phyloP scores from a whole-genome alignment of 1,140 invertebrate species.

The Hylaeus anthracinus region DNA sequence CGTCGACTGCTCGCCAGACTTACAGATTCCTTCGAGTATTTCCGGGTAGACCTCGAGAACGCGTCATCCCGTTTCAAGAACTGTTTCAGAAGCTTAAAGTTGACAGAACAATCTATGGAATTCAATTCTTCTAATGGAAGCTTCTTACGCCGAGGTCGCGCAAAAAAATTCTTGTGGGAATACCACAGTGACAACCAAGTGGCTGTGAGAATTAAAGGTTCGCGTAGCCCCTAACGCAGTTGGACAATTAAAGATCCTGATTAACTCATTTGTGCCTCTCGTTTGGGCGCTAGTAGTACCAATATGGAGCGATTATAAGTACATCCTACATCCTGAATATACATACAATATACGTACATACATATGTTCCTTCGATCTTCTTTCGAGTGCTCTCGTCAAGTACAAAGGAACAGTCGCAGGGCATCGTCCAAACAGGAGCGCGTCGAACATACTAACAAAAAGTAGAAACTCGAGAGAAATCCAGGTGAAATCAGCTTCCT shows the following conservation, averaged over 20 bases:
- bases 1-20: neutral
- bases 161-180: neutral
- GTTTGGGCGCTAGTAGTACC: slow-evolving; percentile 47
- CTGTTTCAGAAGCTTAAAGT: fast-evolving
- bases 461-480: slow-evolving; percentile 36
- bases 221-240: neutral
- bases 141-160: neutral
- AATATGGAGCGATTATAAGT: slow-evolving; percentile 23
- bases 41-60: slow-evolving; percentile 22
- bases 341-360: too few species aligned
- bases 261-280: slow-evolving; percentile 34
- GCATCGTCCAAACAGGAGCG: too few species aligned
- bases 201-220: neutral
- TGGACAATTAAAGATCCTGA: slow-evolving; percentile 28
- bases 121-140: neutral
- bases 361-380: too few species aligned
- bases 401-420: neutral
- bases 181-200: neutral
- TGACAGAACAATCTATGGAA: neutral
- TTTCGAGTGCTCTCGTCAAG: too few species aligned
- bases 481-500: slow-evolving; percentile 28
- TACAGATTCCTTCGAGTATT: neutral
- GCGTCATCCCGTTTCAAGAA: too few species aligned
- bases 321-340: neutral
- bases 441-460: neutral